Base-by-base conservation (phyloP, 2,113 vertebrate genomes). In the Parotia lawesii region DNA sequence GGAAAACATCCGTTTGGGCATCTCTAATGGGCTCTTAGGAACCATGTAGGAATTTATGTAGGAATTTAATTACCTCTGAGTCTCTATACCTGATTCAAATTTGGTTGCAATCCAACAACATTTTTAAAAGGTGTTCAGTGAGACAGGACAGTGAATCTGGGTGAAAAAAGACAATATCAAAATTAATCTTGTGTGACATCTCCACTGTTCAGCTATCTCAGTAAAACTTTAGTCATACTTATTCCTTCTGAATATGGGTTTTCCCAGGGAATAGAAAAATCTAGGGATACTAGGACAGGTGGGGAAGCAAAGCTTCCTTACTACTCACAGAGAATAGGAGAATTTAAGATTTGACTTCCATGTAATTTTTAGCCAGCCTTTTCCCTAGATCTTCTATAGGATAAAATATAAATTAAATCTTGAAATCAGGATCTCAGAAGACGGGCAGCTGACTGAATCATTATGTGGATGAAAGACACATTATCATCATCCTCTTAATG, bases 121-220 rank as follows among this genome's bases (percentile, higher is more conserved):
- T 58, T 51, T 85, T 75, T n/a, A 23, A 54, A 86, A 58, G 22
- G 3, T 64, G 12, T 51, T 69, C 25, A 64, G 45, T 60, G 33
- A 29, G 31, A 78, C 5, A 35, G 33, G 23, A 33, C 1, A 61
- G n/a, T 25, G 27, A 77, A 73, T 0, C 1, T 4, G 3, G 4
- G 20, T 80, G 20, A 16, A 79, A 90, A 90, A 50, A 11, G 37
- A 53, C 2, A 50, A 3, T 22, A 35, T 19, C 2, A 61, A 69
- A 79, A 60, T 1, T 76, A 31, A 69, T 56, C 45, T 76, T 54
- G 24, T 31, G 6, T 70, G 69, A 48, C 4, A 62, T 15, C 21
- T 71, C 20, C 10, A 10, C 16, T 58, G 20, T 37, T 54, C 38
- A 78, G 20, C 31, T 73, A 3, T 15, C n/a, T 84, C 45, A 21